Evolutionary conservation across 2,113 vertebrate species (phyloP).

Genomic region (Onychorhynchus coronatus): DNA sequence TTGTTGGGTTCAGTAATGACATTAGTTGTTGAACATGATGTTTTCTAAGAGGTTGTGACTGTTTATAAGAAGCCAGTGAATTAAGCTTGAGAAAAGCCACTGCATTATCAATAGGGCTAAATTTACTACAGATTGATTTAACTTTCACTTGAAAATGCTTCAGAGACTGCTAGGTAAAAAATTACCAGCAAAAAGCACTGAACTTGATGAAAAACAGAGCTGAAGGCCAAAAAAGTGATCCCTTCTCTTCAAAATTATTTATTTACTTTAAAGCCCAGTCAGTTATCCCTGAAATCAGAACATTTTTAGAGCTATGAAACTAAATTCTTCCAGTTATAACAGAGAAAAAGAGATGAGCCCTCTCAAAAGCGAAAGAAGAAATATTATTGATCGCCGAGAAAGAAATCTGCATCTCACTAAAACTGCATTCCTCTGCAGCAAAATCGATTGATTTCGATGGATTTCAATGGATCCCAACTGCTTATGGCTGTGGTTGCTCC

Average conservation of each 20-base stretch:
- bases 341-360: neutral
- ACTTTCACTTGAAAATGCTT: conserved; percentile 1
- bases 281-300: neutral
- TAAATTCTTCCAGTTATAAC: neutral
- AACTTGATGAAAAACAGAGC: neutral
- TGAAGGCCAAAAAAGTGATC: neutral
- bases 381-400: neutral
- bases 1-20: neutral
- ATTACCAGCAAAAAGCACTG: neutral
- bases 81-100: neutral
- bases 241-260: neutral
- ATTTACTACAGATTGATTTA: neutral
- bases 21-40: neutral
- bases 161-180: neutral
- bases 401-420: neutral
- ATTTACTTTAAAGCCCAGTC: neutral
- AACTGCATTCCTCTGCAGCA: neutral
- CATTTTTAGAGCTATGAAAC: neutral
- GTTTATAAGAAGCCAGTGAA: neutral
- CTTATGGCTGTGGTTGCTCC: neutral
- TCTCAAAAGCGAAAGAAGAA: neutral
- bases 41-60: neutral
- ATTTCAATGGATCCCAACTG: neutral
- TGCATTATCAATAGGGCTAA: neutral
- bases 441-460: neutral